Conservation (phyloP, 2,113 vertebrate species). For the Nothobranchius furzeri region DNA sequence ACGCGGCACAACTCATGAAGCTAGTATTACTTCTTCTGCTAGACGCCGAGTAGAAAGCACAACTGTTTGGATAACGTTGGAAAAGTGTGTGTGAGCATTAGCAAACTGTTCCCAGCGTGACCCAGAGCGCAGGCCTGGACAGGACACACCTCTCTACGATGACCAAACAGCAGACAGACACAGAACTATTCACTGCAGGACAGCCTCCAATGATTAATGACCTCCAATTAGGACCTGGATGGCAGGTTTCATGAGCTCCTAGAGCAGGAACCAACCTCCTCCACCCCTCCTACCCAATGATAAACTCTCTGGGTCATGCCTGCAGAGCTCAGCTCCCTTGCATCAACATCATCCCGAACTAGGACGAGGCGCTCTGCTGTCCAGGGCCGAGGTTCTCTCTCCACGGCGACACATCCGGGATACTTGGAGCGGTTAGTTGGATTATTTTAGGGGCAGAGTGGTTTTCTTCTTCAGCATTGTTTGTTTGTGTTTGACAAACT, state of each 20-base stretch:
- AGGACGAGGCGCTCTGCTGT: constrained; percentile 48
- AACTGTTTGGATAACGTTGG: not conserved
- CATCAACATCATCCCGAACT: constrained; percentile 65
- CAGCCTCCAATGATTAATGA: constrained; percentile 80
- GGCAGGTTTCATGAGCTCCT: constrained; percentile 74
- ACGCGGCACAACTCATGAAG: not conserved
- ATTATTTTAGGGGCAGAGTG: not conserved
- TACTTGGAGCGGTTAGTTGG: not conserved
- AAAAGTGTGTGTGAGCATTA: constrained; percentile 12
- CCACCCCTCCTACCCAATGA: constrained; percentile 51
- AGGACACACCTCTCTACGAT: constrained; percentile 52
- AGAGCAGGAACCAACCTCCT: constrained; percentile 25
- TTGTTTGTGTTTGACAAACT: constrained; percentile 2
- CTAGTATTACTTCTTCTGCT: not conserved
- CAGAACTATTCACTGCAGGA: constrained; percentile 72
- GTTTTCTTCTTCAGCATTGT: not conserved
- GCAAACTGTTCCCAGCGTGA: constrained; percentile 44
- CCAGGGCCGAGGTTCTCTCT: not conserved
- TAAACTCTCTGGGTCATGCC: constrained; percentile 62
- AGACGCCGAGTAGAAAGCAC: not conserved
- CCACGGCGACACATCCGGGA: not conserved
- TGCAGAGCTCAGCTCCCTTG: constrained; percentile 53
- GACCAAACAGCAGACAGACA: constrained; percentile 66
- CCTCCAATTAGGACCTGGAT: constrained; percentile 77
- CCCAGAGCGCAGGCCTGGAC: constrained; percentile 18